These are phyloP conservation scores for Isichthys henryi DNA, from an alignment of 2,113 vertebrate genomes.

Conservation along the genomic window DNA sequence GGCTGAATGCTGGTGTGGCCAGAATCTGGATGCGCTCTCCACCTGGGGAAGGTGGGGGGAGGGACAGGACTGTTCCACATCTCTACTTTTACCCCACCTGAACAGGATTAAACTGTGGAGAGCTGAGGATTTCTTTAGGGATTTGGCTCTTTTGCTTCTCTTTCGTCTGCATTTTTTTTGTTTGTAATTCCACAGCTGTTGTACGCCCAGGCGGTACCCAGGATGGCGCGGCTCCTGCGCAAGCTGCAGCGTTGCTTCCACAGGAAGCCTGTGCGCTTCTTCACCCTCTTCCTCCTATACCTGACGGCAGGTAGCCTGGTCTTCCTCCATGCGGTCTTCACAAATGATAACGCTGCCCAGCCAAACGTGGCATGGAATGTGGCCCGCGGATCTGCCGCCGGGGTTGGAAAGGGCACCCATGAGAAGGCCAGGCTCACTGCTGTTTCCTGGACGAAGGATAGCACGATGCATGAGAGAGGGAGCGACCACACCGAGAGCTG, in stretches of 20 bases:
- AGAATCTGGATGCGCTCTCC: conserved; percentile 17
- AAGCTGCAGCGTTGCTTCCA: conserved; percentile 88
- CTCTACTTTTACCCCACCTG: neutral
- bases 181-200: conserved; percentile 35
- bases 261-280: conserved; percentile 82
- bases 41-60: neutral
- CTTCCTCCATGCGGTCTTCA: conserved; percentile 79
- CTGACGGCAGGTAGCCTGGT: conserved; percentile 83
- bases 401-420: conserved; percentile 70
- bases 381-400: conserved; percentile 58
- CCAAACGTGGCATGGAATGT: conserved; percentile 37
- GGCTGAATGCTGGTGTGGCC: conserved; percentile 4
- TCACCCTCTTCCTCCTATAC: conserved; percentile 86
- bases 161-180: neutral
- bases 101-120: neutral
- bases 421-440: conserved; percentile 60
- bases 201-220: conserved; percentile 50
- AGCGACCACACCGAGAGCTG: conserved; percentile 61
- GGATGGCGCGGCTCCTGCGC: conserved; percentile 84
- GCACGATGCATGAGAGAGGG: conserved; percentile 39
- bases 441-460: conserved; percentile 69
- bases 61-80: neutral
- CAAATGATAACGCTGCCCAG: conserved; percentile 54
- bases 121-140: neutral
- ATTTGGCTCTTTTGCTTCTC: neutral